A percentile compares a stretch with the other conserved stretches of the same genome.
Evolutionary conservation across 2,888 invertebrate genomes (phyloP).

Genomic region (Listrodromus nycthemerus): DNA sequence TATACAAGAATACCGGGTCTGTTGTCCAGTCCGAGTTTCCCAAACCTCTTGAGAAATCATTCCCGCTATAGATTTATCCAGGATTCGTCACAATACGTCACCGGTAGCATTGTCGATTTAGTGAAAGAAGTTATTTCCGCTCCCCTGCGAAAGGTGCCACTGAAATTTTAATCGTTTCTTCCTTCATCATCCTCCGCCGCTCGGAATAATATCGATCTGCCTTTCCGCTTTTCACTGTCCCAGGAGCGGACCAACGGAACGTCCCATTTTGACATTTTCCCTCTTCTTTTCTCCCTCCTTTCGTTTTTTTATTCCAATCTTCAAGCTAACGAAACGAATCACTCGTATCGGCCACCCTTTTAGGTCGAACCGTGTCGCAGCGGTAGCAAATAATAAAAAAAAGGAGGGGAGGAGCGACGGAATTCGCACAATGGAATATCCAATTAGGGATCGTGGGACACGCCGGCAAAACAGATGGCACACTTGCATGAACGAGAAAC

Average conservation of each 20-base stretch:
- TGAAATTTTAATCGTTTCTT: slow-evolving; percentile 42
- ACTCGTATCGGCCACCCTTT: neutral
- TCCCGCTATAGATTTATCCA: neutral
- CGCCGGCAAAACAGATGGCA: slow-evolving; percentile 4
- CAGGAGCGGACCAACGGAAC: slow-evolving; percentile 37
- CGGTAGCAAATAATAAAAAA: neutral
- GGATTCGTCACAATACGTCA: slow-evolving; percentile 17
- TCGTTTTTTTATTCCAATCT: neutral
- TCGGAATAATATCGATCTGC: slow-evolving; percentile 55
- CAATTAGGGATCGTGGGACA: neutral
- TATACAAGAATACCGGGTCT: slow-evolving; percentile 42
- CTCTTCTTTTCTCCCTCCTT: neutral
- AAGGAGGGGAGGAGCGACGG: neutral
- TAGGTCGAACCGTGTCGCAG: neutral
- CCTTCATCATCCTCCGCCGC: slow-evolving; percentile 7
- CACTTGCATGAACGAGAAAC: slow-evolving; percentile 20
- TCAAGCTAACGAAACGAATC: neutral
- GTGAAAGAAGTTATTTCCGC: slow-evolving; percentile 4
- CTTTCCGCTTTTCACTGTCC: slow-evolving; percentile 49
- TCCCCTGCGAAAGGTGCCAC: neutral
- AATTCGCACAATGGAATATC: slow-evolving; percentile 20
- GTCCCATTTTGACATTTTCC: slow-evolving; percentile 55
- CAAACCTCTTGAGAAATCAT: slow-evolving; percentile 22
- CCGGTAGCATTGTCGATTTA: slow-evolving; percentile 5
- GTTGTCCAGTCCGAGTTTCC: slow-evolving; percentile 55